A percentile compares a stretch with the other conserved stretches of the same genome.
Evolutionary conservation across 2,113 vertebrate species (phyloP).

Genomic region (Athene cunicularia): DNA sequence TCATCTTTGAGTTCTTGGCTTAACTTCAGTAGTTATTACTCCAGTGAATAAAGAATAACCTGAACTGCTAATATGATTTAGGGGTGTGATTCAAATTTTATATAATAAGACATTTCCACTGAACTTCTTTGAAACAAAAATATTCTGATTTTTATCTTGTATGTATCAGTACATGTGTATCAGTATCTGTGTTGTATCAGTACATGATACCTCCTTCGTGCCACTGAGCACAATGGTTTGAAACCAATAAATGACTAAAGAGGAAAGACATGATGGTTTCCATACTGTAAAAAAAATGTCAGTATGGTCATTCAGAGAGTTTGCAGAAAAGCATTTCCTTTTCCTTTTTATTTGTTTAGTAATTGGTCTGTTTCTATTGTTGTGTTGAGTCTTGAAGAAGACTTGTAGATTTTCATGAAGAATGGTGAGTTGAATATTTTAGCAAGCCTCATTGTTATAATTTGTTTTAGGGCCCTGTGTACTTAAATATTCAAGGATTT

Average conservation of each 20-base stretch:
- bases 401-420: background rate
- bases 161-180: background rate
- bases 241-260: background rate
- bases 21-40: background rate
- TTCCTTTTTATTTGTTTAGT: background rate
- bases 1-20: background rate
- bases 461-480: slow-evolving; percentile 86
- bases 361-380: background rate
- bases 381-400: background rate
- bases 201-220: background rate
- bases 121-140: background rate
- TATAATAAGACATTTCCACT: background rate
- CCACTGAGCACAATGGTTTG: background rate
- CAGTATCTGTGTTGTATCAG: background rate
- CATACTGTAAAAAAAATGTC: background rate
- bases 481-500: slow-evolving; percentile 86
- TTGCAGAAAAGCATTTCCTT: background rate
- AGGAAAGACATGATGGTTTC: background rate
- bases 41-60: background rate
- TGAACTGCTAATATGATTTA: background rate
- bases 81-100: background rate
- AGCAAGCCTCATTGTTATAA: background rate
- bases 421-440: background rate
- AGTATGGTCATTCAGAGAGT: background rate
- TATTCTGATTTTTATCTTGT: background rate